A percentile compares a stretch with the other conserved stretches of the same genome.
phyloP scores from a whole-genome alignment of 2,797 vertebrate species.

The Melanotaenia trifasciata region DNA sequence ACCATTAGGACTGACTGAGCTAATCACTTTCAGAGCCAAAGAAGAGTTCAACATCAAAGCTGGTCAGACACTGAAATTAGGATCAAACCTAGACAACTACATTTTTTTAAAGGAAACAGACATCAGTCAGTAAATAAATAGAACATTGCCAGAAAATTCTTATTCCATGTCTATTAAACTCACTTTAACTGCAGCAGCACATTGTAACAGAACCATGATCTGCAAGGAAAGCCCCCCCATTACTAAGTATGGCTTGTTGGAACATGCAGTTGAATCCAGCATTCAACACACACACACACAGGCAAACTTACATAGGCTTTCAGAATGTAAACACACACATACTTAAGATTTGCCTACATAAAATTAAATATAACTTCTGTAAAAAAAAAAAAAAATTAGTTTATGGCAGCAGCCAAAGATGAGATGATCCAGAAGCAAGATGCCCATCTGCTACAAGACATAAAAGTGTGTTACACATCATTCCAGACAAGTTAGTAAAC shows the following conservation, averaged over 20 bases:
- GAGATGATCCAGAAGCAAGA: conserved; percentile 32
- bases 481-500: conserved; percentile 38
- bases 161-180: conserved; percentile 37
- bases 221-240: conserved; percentile 51
- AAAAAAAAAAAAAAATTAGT: conserved; percentile 4
- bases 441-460: conserved; percentile 47
- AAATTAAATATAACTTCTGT: conserved; percentile 50
- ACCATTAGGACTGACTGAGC: conserved; percentile 61
- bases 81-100: conserved; percentile 34
- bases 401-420: conserved; percentile 34
- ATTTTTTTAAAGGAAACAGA: conserved; percentile 23
- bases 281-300: conserved; percentile 7
- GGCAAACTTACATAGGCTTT: conserved; percentile 20
- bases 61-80: conserved; percentile 37
- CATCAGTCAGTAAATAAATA: conserved; percentile 17
- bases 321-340: conserved; percentile 33
- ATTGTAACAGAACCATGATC: conserved; percentile 41
- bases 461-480: conserved; percentile 25
- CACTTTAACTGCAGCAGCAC: conserved; percentile 7
- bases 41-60: conserved; percentile 50
- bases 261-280: conserved; percentile 52
- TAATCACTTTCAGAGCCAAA: conserved; percentile 56
- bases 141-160: conserved; percentile 28
- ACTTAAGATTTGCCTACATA: conserved; percentile 45
- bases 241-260: conserved; percentile 59